phyloP scores from a whole-genome alignment of 2,888 invertebrate species.

The Cheilosia scutellata region DNA sequence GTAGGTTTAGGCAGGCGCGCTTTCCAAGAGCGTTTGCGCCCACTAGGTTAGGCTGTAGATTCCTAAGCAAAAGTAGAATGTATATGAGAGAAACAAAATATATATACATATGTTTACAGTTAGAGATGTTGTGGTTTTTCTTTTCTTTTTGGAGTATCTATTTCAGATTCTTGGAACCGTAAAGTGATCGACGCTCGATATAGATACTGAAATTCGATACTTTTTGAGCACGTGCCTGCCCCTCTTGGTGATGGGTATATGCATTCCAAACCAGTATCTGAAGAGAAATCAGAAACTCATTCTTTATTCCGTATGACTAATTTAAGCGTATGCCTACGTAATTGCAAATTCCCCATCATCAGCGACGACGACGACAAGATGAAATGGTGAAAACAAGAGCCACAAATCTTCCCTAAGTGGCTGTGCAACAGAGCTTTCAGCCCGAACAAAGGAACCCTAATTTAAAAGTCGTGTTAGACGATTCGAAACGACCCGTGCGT shows the following conservation, averaged over 20 bases:
- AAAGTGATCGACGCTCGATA: constrained; percentile 53
- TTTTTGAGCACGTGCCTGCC: constrained; percentile 69
- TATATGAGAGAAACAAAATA: constrained; percentile 11
- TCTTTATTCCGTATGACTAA: constrained; percentile 67
- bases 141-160: constrained; percentile 55
- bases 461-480: constrained; percentile 76
- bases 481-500: constrained; percentile 72
- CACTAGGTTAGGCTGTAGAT: constrained; percentile 61
- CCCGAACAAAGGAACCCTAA: constrained; percentile 74
- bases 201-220: constrained; percentile 69
- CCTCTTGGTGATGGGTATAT: background rate
- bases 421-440: constrained; percentile 60
- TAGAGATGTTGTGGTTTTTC: constrained; percentile 42
- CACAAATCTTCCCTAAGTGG: constrained; percentile 75
- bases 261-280: constrained; percentile 44
- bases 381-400: constrained; percentile 48
- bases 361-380: constrained; percentile 10
- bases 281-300: constrained; percentile 61
- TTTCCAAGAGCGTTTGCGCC: constrained; percentile 41
- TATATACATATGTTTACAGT: constrained; percentile 64
- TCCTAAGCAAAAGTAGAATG: constrained; percentile 45
- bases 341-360: constrained; percentile 67
- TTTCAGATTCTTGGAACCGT: constrained; percentile 67
- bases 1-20: constrained; percentile 52
- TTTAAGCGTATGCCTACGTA: constrained; percentile 73